Percentiles rank a stretch among this genome's conserved stretches.
Evolutionary conservation across 2,113 vertebrate genomes (phyloP).

Genomic region (Psittacara wagleri): DNA sequence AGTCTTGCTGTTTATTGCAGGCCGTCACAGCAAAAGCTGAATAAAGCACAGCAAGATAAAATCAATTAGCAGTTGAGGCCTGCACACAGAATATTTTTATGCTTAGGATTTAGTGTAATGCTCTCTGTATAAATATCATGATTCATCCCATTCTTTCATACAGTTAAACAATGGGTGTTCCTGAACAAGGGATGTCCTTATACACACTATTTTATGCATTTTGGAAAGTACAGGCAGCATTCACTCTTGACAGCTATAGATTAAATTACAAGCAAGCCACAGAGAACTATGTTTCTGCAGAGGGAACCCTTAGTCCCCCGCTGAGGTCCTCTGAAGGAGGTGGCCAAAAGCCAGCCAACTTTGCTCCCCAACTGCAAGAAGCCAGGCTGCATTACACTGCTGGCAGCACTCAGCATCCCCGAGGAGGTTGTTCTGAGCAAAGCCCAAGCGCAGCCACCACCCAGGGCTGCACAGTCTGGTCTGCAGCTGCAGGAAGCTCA

Average conservation of each 20-base stretch:
- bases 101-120: neutral
- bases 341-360: slow-evolving; percentile 37
- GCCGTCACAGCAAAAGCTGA: neutral
- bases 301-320: neutral
- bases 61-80: neutral
- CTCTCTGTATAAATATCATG: neutral
- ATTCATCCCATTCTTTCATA: neutral
- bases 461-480: neutral
- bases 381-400: neutral
- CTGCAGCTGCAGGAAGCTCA: slow-evolving; percentile 6
- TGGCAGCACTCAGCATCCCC: neutral
- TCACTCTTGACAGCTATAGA: neutral
- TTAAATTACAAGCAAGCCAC: slow-evolving; percentile 35
- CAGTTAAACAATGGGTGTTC: slow-evolving; percentile 10
- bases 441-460: neutral
- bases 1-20: neutral
- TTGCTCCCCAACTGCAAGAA: slow-evolving; percentile 27
- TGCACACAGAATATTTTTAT: neutral
- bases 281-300: slow-evolving; percentile 10
- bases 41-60: neutral
- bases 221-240: neutral
- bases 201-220: neutral
- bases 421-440: neutral
- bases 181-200: neutral
- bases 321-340: slow-evolving; percentile 21